Conservation (phyloP, 2,113 vertebrate species). For the Macrotis lagotis region DNA sequence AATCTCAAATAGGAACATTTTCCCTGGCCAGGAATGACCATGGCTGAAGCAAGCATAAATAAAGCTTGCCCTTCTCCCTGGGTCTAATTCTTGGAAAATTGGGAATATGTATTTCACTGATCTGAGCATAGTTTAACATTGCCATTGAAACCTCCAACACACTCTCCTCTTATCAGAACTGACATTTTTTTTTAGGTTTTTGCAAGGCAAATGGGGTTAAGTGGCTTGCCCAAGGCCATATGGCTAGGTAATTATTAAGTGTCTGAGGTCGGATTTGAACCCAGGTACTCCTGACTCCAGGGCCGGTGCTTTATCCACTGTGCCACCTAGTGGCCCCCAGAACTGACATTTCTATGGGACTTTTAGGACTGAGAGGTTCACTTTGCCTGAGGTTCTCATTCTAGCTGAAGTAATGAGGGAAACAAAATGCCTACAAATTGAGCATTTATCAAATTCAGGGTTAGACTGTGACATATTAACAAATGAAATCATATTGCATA, state of each 20-base stretch:
- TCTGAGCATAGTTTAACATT: conserved; percentile 56
- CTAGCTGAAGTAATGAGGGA: conserved; percentile 42
- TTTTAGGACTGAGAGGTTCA: not conserved
- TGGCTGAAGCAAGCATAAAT: conserved; percentile 47
- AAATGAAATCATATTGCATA: conserved; percentile 15
- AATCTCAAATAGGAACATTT: conserved; percentile 44
- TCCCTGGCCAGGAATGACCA: conserved; percentile 21
- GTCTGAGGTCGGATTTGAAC: too few relatives aligned
- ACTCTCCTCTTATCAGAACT: conserved; percentile 27
- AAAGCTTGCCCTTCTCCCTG: conserved; percentile 11
- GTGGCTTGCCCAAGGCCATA: too few relatives aligned
- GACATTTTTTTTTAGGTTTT: too few relatives aligned
- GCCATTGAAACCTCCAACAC: conserved; percentile 54
- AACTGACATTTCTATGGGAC: not conserved
- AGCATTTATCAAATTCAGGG: conserved; percentile 11
- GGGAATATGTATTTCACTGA: conserved; percentile 52
- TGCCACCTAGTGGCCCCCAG: too few relatives aligned
- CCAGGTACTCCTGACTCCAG: too few relatives aligned
- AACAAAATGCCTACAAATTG: conserved; percentile 6
- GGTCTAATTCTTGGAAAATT: not conserved
- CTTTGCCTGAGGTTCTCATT: conserved; percentile 42
- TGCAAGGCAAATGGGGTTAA: too few relatives aligned
- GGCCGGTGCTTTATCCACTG: too few relatives aligned
- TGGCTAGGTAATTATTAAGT: too few relatives aligned
- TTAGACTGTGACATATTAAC: conserved; percentile 39